A percentile compares a stretch with the other conserved stretches of the same genome.
phyloP scores from a whole-genome alignment of 1,140 invertebrate genomes.

The Leptoteleia sp. region DNA sequence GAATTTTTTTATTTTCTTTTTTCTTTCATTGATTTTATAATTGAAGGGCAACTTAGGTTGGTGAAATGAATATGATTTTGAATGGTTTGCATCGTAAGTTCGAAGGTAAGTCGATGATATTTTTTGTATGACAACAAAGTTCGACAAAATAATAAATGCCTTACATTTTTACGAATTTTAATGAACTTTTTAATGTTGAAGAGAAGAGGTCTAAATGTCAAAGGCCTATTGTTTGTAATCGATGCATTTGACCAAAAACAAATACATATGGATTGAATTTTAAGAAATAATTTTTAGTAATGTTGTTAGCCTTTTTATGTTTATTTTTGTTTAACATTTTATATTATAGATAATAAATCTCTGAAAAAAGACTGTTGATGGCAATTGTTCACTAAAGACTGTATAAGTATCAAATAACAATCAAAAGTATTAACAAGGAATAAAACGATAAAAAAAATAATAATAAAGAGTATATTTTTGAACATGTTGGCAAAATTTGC shows the following conservation, averaged over 20 bases:
- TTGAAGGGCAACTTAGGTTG: constrained; percentile 56
- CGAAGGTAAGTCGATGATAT: constrained; percentile 51
- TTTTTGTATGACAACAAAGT: constrained; percentile 45
- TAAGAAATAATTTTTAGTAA: too few relatives aligned
- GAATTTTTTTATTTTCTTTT: constrained; percentile 53
- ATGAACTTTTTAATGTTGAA: constrained; percentile 17
- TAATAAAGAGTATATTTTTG: too few relatives aligned
- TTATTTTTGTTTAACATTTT: too few relatives aligned
- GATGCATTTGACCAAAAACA: too few relatives aligned
- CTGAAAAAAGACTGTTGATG: constrained; percentile 24
- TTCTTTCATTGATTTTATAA: too few relatives aligned
- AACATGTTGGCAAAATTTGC: too few relatives aligned
- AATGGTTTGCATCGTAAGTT: constrained; percentile 45
- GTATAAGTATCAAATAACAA: neutral
- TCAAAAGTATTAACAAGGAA: constrained; percentile 22
- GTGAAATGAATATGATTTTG: constrained; percentile 27
- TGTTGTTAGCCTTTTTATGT: too few relatives aligned
- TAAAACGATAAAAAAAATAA: neutral
- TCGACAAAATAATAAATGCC: constrained; percentile 19
- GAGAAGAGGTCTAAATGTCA: too few relatives aligned
- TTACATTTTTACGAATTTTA: constrained; percentile 30
- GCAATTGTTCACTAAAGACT: constrained; percentile 13
- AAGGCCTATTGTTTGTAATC: too few relatives aligned
- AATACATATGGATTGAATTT: too few relatives aligned
- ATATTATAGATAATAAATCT: too few relatives aligned